Percentiles rank a stretch among this genome's conserved stretches.
Evolutionary conservation across 2,113 vertebrate genomes (phyloP).

Genomic region (Acanthochromis polyacanthus): DNA sequence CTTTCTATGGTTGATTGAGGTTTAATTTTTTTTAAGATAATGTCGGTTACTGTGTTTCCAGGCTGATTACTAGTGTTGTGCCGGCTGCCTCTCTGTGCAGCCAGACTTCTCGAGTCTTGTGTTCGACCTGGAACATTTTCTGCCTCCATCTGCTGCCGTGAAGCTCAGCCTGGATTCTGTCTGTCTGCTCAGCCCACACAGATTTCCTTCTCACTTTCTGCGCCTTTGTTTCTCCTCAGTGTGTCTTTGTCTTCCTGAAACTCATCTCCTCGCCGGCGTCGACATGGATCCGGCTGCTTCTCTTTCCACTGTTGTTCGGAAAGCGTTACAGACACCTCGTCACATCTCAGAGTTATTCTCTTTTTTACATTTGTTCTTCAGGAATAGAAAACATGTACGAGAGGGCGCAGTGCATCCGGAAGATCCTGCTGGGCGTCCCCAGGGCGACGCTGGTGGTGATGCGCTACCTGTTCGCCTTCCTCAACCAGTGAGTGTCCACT

Average conservation of each 20-base stretch:
- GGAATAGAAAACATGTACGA: constrained; percentile 98
- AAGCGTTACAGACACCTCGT: constrained; percentile 12
- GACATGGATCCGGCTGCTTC: neutral
- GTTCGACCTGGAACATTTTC: constrained; percentile 16
- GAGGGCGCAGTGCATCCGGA: constrained; percentile 95
- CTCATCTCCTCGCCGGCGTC: constrained; percentile 24
- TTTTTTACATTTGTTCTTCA: constrained; percentile 66
- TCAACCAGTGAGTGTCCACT: constrained; percentile 94
- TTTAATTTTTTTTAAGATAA: too few species aligned
- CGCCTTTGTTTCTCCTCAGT: constrained; percentile 24
- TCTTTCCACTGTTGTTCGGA: constrained; percentile 5
- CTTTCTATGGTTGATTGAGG: too few species aligned
- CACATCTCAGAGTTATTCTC: neutral
- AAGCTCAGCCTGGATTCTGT: constrained; percentile 6
- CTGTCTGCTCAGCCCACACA: constrained; percentile 27
- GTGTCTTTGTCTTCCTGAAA: constrained; percentile 46
- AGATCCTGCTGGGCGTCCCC: constrained; percentile 93
- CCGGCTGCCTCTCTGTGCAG: neutral
- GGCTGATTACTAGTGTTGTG: too few species aligned
- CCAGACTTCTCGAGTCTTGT: neutral
- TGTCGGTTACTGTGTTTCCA: too few species aligned
- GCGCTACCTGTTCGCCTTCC: constrained; percentile 99
- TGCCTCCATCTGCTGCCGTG: constrained; percentile 25
- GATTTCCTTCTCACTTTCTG: constrained; percentile 15
- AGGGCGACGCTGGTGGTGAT: constrained; percentile 95